Conservation (phyloP, 92 coral and sea anemone genomes). For the Anthopleura xanthogrammica region DNA sequence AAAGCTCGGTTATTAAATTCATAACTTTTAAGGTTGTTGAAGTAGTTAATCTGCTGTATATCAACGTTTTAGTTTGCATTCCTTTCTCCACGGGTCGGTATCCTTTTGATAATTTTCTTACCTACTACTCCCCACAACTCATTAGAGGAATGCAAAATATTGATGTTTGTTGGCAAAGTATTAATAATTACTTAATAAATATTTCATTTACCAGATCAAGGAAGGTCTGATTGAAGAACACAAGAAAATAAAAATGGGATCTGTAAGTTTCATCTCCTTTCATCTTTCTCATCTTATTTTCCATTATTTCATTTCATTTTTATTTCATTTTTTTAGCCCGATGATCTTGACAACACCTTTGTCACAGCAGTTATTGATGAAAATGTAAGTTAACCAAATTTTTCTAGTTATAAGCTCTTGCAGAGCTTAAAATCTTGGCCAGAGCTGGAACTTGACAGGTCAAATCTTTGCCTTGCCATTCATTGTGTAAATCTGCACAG, state of each 20-base stretch:
- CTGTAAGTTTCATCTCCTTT: constrained; percentile 44
- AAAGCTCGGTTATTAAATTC: no score
- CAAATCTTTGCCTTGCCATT: no score
- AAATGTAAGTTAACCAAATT: constrained; percentile 50
- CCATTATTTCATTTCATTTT: background rate
- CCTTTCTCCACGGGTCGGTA: no score
- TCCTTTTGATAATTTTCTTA: no score
- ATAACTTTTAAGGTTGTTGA: no score
- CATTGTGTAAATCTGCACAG: no score
- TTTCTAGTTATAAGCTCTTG: background rate
- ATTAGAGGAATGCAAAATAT: no score
- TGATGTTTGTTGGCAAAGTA: no score
- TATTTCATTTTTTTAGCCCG: constrained; percentile 51
- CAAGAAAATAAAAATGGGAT: constrained; percentile 79
- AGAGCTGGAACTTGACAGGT: no score
- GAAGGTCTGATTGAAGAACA: constrained; percentile 73
- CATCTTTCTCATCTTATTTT: background rate
- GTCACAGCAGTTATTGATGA: constrained; percentile 94
- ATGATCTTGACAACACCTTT: constrained; percentile 72
- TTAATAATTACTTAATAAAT: background rate
- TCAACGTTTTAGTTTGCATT: no score
- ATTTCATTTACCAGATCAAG: constrained; percentile 58
- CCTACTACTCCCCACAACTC: no score
- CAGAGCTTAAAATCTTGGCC: background rate
- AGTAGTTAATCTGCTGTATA: no score